phyloP scores from a whole-genome alignment of 2,113 vertebrate species.

The Muscicapa adusta region DNA sequence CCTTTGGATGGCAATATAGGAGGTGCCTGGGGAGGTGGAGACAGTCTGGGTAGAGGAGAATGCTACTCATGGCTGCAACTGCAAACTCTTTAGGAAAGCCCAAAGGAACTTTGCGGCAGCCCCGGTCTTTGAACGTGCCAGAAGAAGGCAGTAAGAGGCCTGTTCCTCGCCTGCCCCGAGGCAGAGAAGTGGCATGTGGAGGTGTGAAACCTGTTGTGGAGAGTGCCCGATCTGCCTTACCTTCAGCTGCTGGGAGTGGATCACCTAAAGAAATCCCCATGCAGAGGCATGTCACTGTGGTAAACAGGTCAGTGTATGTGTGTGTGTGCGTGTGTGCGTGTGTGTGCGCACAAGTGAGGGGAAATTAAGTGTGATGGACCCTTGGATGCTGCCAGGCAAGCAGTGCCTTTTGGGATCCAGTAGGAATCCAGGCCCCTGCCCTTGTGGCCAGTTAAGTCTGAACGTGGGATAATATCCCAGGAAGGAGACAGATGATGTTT shows the following conservation, averaged over 20 bases:
- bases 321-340: neutral
- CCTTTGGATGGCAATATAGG: neutral
- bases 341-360: neutral
- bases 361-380: too few species aligned
- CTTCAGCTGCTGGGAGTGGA: slow-evolving; percentile 53
- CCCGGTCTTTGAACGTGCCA: slow-evolving; percentile 54
- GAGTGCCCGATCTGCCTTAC: neutral
- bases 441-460: neutral
- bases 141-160: slow-evolving; percentile 56
- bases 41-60: neutral
- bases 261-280: slow-evolving; percentile 32
- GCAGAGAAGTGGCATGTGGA: neutral
- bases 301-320: slow-evolving; percentile 55
- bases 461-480: fast-evolving
- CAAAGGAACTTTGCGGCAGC: slow-evolving; percentile 84
- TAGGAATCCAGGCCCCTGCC: fast-evolving
- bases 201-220: slow-evolving; percentile 37
- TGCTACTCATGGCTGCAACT: neutral
- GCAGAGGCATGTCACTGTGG: slow-evolving; percentile 59
- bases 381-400: too few species aligned
- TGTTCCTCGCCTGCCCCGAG: slow-evolving; percentile 6
- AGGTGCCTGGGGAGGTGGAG: neutral
- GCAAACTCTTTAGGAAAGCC: slow-evolving; percentile 74
- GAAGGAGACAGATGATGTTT: neutral
- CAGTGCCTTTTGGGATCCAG: fast-evolving